A percentile compares a stretch with the other conserved stretches of the same genome.
These are phyloP conservation scores for Pygoscelis adeliae DNA, from an alignment of 2,113 vertebrate species.

Conservation along the genomic window DNA sequence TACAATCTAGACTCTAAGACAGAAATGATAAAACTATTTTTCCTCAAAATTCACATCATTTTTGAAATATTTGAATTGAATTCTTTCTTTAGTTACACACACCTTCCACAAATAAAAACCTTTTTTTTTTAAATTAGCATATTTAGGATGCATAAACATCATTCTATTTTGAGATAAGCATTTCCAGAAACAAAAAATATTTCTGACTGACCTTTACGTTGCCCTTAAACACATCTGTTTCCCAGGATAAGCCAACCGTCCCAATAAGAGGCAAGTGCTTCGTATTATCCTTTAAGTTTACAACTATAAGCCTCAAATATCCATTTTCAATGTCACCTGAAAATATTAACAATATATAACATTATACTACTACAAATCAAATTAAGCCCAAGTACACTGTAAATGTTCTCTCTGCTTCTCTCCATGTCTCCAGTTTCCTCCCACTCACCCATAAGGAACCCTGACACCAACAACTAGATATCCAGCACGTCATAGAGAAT, in stretches of 20 bases:
- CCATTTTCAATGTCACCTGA: conserved; percentile 75
- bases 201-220: conserved; percentile 72
- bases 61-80: not conserved
- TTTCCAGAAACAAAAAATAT: not conserved
- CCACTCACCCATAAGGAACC: not conserved
- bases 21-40: not conserved
- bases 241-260: conserved; percentile 74
- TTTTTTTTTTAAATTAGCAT: not conserved
- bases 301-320: conserved; percentile 66
- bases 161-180: not conserved
- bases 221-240: conserved; percentile 66
- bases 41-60: not conserved
- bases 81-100: not conserved
- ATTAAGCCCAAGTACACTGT: not conserved
- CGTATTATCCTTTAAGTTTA: conserved; percentile 62
- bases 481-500: not conserved
- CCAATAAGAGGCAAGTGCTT: conserved; percentile 74
- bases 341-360: conserved; percentile 32
- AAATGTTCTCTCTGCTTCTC: not conserved
- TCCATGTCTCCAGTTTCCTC: not conserved
- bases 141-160: not conserved
- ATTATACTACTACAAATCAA: not conserved
- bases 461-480: not conserved
- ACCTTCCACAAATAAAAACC: not conserved
- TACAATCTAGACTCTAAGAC: not conserved